phyloP scores from a whole-genome alignment of 2,888 invertebrate species.

The Spodoptera exigua region DNA sequence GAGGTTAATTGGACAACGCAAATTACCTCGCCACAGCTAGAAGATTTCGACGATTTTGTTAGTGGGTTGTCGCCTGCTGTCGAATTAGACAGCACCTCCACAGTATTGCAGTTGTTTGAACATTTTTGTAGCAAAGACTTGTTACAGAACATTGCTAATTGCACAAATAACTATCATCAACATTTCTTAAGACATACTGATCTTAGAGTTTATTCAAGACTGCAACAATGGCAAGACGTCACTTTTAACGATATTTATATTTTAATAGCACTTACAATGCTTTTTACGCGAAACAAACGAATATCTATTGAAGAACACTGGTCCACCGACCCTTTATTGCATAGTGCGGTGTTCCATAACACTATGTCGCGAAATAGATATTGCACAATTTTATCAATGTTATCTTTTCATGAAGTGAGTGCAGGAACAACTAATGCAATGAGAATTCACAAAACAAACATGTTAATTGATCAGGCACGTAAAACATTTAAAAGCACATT shows the following conservation, averaged over 20 bases:
- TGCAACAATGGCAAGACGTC: constrained; percentile 33
- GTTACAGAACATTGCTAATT: constrained; percentile 30
- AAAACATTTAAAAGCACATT: constrained; percentile 39
- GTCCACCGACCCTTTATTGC: constrained; percentile 39
- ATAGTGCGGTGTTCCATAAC: constrained; percentile 5
- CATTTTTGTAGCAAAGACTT: constrained; percentile 36
- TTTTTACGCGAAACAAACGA: constrained; percentile 6
- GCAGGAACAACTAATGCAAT: constrained; percentile 16
- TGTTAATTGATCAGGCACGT: constrained; percentile 40
- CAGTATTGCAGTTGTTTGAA: constrained; percentile 35
- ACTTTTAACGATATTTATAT: constrained; percentile 36
- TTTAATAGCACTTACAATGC: constrained; percentile 27
- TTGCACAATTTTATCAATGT: constrained; percentile 12
- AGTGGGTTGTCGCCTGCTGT: constrained; percentile 30
- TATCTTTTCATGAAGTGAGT: constrained; percentile 27
- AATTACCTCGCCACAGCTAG: constrained; percentile 27
- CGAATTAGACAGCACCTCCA: constrained; percentile 19
- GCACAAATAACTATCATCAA: constrained; percentile 40
- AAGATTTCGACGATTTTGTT: constrained; percentile 38
- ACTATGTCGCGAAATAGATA: constrained; percentile 4
- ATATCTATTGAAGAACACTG: constrained; percentile 37
- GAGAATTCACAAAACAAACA: constrained; percentile 34
- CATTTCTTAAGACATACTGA: constrained; percentile 32
- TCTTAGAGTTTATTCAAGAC: constrained; percentile 29
- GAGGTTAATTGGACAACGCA: constrained; percentile 26